Evolutionary conservation across 2,797 vertebrate species (phyloP).

Genomic region (Craterocephalus amniculus): DNA sequence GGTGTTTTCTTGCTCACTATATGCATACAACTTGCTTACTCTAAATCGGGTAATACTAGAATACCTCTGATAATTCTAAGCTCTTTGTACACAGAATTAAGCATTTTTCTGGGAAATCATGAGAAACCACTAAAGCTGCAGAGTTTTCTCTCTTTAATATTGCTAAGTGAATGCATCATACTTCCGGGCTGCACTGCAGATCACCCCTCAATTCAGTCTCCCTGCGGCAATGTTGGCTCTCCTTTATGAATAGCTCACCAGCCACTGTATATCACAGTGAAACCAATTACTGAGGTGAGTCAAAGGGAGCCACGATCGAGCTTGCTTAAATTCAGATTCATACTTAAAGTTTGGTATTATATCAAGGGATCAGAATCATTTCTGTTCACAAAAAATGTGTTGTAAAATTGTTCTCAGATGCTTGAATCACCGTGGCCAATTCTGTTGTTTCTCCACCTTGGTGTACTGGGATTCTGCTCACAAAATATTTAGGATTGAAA

Average conservation of each 20-base stretch:
- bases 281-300: slow-evolving; percentile 75
- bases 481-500: slow-evolving; percentile 26
- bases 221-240: slow-evolving; percentile 49
- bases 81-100: slow-evolving; percentile 29
- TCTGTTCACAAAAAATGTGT: too few relatives aligned
- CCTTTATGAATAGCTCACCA: slow-evolving; percentile 73
- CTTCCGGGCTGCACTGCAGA: slow-evolving; percentile 38
- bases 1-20: slow-evolving; percentile 13
- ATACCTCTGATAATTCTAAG: slow-evolving; percentile 25
- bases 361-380: slow-evolving; percentile 42
- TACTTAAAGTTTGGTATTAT: slow-evolving; percentile 31
- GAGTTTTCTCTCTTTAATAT: slow-evolving; percentile 42
- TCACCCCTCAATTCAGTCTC: slow-evolving; percentile 50
- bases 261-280: slow-evolving; percentile 67
- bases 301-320: slow-evolving; percentile 56
- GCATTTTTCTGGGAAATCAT: slow-evolving; percentile 45
- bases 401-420: slow-evolving; percentile 24
- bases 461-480: slow-evolving; percentile 6
- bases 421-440: slow-evolving; percentile 27
- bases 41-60: slow-evolving; percentile 35
- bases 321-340: slow-evolving; percentile 50
- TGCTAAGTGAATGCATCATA: slow-evolving; percentile 47
- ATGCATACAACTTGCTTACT: slow-evolving; percentile 17
- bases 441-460: slow-evolving; percentile 23
- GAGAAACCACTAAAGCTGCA: slow-evolving; percentile 43